Conservation (phyloP, 2,113 vertebrate genomes). For the Oryzias melastigma region DNA sequence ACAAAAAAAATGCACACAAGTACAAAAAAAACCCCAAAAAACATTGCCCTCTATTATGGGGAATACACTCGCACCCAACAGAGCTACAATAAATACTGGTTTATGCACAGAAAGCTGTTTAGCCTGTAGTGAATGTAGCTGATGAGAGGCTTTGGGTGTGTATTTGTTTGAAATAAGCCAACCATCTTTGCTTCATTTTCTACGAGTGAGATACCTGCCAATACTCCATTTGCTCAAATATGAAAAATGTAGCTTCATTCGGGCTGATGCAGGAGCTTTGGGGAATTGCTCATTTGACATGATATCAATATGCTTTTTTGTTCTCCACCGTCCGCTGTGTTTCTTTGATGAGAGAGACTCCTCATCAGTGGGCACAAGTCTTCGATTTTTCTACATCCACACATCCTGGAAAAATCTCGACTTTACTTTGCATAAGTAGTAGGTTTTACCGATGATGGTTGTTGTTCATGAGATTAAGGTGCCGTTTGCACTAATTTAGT, state of each 20-base stretch:
- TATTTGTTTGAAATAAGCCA: conserved; percentile 1
- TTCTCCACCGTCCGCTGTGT: conserved; percentile 27
- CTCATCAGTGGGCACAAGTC: conserved; percentile 16
- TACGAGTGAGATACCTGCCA: conserved; percentile 29
- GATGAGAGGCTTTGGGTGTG: not conserved
- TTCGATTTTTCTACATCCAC: conserved; percentile 6
- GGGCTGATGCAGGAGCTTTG: conserved; percentile 29
- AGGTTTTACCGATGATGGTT: conserved; percentile 1
- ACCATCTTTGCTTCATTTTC: conserved; percentile 20
- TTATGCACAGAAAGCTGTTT: not conserved
- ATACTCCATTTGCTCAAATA: conserved; percentile 38
- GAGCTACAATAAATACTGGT: not conserved
- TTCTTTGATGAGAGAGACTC: conserved; percentile 23
- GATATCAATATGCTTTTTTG: conserved; percentile 33
- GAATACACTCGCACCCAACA: not conserved
- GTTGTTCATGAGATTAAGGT: conserved; percentile 1
- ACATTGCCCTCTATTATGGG: not conserved
- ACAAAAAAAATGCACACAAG: no score
- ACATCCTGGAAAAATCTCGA: conserved; percentile 12
- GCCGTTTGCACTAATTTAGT: conserved; percentile 7
- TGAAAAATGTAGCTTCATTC: conserved; percentile 35
- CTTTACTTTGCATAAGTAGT: conserved; percentile 12
- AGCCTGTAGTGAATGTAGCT: not conserved
- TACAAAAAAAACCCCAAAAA: no score
- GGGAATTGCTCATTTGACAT: conserved; percentile 21